phyloP scores from a whole-genome alignment of 1,140 invertebrate genomes.

The Ceratitis capitata region DNA sequence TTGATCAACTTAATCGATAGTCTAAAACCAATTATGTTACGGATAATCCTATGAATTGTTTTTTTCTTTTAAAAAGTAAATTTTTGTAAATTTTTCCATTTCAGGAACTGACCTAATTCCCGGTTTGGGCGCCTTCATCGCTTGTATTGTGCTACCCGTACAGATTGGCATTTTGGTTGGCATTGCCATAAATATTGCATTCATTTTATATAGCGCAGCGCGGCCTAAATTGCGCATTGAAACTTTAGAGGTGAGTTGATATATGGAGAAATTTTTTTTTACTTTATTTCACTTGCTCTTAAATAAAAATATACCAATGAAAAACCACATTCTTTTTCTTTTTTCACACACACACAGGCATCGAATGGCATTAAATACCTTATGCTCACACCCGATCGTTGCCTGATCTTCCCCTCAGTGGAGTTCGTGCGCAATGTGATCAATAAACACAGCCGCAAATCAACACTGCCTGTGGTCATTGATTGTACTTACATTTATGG shows the following conservation, averaged over 20 bases:
- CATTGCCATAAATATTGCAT: slow-evolving; percentile 85
- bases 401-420: slow-evolving; percentile 88
- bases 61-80: no score
- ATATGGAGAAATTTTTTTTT: neutral
- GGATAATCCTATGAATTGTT: no score
- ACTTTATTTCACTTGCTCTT: neutral
- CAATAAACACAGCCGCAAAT: slow-evolving; percentile 78
- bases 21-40: neutral
- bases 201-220: slow-evolving; percentile 90
- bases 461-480: slow-evolving; percentile 79
- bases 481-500: slow-evolving; percentile 86
- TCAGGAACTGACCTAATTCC: slow-evolving; percentile 88
- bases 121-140: slow-evolving; percentile 82
- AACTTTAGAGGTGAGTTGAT: slow-evolving; percentile 69
- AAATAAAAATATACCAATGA: neutral
- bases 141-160: slow-evolving; percentile 82
- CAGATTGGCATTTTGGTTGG: slow-evolving; percentile 92
- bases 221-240: slow-evolving; percentile 85
- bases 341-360: slow-evolving; percentile 67
- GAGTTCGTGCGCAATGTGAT: slow-evolving; percentile 86
- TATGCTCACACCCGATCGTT: slow-evolving; percentile 85
- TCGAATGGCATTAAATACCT: slow-evolving; percentile 75
- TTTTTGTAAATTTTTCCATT: neutral
- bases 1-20: no score
- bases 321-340: neutral